Evolutionary conservation across 2,888 invertebrate genomes (phyloP).

Genomic region (Gerris lacustris): DNA sequence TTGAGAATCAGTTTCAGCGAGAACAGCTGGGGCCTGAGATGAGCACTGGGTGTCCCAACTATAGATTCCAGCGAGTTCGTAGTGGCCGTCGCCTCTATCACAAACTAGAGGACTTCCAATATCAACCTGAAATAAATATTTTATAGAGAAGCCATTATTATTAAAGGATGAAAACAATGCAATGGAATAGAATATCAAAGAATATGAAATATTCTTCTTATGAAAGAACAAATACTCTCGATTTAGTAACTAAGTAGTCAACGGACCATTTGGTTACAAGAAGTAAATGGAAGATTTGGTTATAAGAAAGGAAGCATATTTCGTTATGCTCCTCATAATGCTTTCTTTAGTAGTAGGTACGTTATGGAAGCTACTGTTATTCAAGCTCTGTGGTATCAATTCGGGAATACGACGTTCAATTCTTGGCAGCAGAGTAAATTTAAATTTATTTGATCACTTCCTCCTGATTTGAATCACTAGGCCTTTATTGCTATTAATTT

Average conservation of each 20-base stretch:
- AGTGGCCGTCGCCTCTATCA: slow-evolving; percentile 53
- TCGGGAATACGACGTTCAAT: too few relatives aligned
- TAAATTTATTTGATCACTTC: too few relatives aligned
- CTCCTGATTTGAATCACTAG: too few relatives aligned
- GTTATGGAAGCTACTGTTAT: too few relatives aligned
- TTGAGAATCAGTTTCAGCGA: slow-evolving; percentile 38
- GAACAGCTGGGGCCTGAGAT: slow-evolving; percentile 38
- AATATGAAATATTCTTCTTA: slow-evolving; percentile 29
- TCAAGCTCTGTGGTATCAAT: too few relatives aligned
- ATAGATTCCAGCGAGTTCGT: slow-evolving; percentile 60
- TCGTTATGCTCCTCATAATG: too few relatives aligned
- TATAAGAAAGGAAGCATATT: too few relatives aligned
- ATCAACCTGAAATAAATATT: slow-evolving; percentile 40
- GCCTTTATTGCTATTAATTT: too few relatives aligned
- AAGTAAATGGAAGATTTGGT: too few relatives aligned
- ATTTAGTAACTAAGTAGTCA: neutral
- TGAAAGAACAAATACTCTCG: slow-evolving; percentile 30
- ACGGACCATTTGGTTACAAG: too few relatives aligned
- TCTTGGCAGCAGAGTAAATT: too few relatives aligned
- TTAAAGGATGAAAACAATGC: slow-evolving; percentile 9
- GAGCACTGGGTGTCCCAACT: slow-evolving; percentile 60
- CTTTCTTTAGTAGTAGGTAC: too few relatives aligned
- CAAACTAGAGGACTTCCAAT: slow-evolving; percentile 72
- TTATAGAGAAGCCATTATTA: neutral
- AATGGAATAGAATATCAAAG: neutral